phyloP scores from a whole-genome alignment of 2,888 invertebrate genomes.

The Anoplius nigerrimus region DNA sequence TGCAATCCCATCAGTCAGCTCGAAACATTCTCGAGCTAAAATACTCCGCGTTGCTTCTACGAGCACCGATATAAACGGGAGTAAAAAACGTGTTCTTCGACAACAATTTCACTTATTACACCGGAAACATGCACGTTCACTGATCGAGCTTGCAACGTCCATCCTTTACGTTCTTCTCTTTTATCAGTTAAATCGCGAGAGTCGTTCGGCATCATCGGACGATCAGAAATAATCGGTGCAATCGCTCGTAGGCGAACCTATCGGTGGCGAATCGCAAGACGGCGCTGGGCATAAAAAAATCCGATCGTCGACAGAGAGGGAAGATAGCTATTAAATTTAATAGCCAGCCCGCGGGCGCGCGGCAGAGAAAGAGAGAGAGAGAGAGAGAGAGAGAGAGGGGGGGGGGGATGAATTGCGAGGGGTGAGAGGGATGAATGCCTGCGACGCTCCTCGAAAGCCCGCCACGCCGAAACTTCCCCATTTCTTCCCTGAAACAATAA shows the following conservation, averaged over 20 bases:
- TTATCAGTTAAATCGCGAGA: not conserved
- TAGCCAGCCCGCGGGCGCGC: conserved; percentile 44
- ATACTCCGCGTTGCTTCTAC: no score
- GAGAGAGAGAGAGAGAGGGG: conserved; percentile 34
- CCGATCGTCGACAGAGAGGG: conserved; percentile 5
- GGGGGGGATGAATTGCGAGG: no score
- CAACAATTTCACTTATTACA: not conserved
- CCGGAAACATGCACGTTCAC: not conserved
- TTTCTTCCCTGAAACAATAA: conserved; percentile 53
- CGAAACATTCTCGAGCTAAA: no score
- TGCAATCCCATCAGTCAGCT: no score
- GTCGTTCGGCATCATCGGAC: not conserved
- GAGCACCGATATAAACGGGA: no score
- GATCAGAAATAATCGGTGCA: conserved; percentile 26
- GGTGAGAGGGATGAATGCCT: conserved; percentile 11
- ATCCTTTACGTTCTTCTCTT: not conserved
- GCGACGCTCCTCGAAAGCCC: conserved; percentile 41
- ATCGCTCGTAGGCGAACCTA: conserved; percentile 23
- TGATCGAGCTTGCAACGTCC: not conserved
- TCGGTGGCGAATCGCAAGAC: conserved; percentile 35
- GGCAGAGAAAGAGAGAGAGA: conserved; percentile 33
- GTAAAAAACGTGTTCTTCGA: no score
- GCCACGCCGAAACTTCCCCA: conserved; percentile 1
- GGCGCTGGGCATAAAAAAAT: conserved; percentile 40
- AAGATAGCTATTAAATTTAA: conserved; percentile 68